Base-by-base conservation (phyloP, 2,797 vertebrate species). In the Vireo griseus region DNA sequence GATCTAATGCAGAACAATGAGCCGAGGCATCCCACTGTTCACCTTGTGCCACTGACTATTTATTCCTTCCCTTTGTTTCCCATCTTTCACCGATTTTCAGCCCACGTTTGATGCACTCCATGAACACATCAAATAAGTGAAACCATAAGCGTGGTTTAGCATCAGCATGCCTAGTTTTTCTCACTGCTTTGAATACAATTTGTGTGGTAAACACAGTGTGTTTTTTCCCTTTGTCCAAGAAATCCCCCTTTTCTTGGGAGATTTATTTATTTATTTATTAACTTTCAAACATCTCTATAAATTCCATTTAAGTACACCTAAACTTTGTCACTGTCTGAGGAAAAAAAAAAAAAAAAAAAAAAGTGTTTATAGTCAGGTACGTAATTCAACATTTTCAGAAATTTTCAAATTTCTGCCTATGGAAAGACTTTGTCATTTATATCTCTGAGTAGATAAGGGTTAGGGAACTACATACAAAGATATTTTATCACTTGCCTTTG, bases 21-120 rank as follows among this genome's bases (percentile, higher is more conserved):
- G 58, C 50, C 11, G 0, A 91, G 78, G 68, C 92, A 95, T 92
- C 94, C 91, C 82, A 95, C 91, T 94, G 92, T 96, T 95, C 91
- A 95, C 95, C 95, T 96, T 94, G 93, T 92, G 68, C 87, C 72
- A 91, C 78, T 65, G 73, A 93, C 61, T 91, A 77, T 96, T 96
- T 95, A 93, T 95, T 92, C 52, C 63, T 77, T 87, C 39, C 26
- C 61, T 96, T 96, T 96, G 87, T 96, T 92, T 96, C 76, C 72
- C 45, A 65, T 85, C 92, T 92, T 94, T 88, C 90, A 80, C 65
- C 0, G 0, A 75, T 80, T 86, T 91, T 90, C 58, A 94, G 42
- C 19, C 61, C 31, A 61, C 94, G 62, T 83, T 95, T 95, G 82
- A 95, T 92, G 88, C 72, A 37, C 73, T 93, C 66, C 68, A 66